Conservation (phyloP, 2,888 invertebrate species). For the Lepidonotus clava region DNA sequence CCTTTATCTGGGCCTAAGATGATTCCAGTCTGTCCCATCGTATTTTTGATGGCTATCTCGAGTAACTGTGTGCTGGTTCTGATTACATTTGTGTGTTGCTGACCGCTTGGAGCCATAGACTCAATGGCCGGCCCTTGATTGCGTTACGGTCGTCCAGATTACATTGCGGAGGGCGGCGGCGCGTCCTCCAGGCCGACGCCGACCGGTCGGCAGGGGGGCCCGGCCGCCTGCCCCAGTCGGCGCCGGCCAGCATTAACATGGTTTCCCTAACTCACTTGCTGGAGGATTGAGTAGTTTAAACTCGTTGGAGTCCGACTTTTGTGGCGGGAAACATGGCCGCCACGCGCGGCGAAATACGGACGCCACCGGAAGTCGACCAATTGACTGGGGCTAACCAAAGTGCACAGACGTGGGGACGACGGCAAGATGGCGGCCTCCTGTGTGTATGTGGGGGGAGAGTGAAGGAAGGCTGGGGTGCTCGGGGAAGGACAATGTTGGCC, state of each 20-base stretch:
- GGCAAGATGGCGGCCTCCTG: too few relatives aligned
- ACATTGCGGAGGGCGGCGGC: not conserved
- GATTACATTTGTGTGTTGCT: slow-evolving; percentile 29
- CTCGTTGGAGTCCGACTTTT: slow-evolving; percentile 37
- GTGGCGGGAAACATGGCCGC: slow-evolving; percentile 17
- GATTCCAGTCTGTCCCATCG: not conserved
- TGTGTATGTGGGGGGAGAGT: too few relatives aligned
- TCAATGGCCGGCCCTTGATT: not conserved
- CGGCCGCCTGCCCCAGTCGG: not conserved
- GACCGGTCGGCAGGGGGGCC: not conserved
- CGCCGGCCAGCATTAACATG: slow-evolving; percentile 21
- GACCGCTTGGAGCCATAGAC: not conserved
- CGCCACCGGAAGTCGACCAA: slow-evolving; percentile 42
- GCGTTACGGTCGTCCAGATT: slow-evolving; percentile 25
- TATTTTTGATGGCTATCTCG: slow-evolving; percentile 21
- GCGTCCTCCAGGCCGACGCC: not conserved
- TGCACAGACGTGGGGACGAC: too few relatives aligned
- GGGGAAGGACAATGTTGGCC: too few relatives aligned
- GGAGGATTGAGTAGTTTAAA: slow-evolving; percentile 32
- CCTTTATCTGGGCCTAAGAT: not conserved
- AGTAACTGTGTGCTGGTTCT: slow-evolving; percentile 38
- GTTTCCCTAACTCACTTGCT: slow-evolving; percentile 25
- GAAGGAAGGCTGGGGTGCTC: too few relatives aligned
- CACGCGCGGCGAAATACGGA: not conserved
- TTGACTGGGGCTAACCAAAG: not conserved